Base-by-base conservation (phyloP, 2,797 vertebrate genomes). In the Megaceryle alcyon region DNA sequence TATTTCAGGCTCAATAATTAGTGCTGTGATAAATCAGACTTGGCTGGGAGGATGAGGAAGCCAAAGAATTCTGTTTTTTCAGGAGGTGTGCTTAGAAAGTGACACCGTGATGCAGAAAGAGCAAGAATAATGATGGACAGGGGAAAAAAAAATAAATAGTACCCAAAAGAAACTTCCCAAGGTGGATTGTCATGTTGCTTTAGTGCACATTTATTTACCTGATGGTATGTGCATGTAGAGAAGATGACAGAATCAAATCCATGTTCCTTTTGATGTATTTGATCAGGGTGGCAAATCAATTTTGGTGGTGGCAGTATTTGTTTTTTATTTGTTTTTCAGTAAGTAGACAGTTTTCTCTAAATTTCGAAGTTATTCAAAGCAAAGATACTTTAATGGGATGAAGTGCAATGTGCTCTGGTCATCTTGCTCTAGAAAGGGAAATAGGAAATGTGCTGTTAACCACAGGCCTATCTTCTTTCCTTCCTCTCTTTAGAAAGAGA, bases 211-310 rank as follows among this genome's bases (percentile, higher is more conserved):
- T 78, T 75, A 23, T 86, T 91, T 91, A 41, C 19, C 44, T 85
- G 70, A 21, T 31, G 10, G 3, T 12, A 6, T 2, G 16, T 7
- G 2, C 16, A 51, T 1, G 1, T 2, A 21, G 25, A 75, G 29
- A 19, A 54, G 17, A 91, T 3, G 18, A 44, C 23, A 71, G 41
- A 68, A 64, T 19, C 31, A 72, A 23, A 49, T 49, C 7, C 19
- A 48, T 0, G 0, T 82, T 73, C 3, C 4, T 68, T 84, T 46
- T 33, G 9, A 14, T 28, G 39, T 35, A 3, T 61, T 79, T 69
- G 8, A 43, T 79, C 5, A 35, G 33, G 23, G 20, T 31, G 53
- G 53, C 29, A 54, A 31, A 54, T 54, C 53, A 54, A 21, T 72
- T 86, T 43, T 70, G 14, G 7, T 35, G 9, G 7, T 39, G 23